Percentiles rank a stretch among this genome's conserved stretches.
These are phyloP conservation scores for Liasis olivaceus DNA, from an alignment of 2,797 vertebrate species.

Conservation along the genomic window DNA sequence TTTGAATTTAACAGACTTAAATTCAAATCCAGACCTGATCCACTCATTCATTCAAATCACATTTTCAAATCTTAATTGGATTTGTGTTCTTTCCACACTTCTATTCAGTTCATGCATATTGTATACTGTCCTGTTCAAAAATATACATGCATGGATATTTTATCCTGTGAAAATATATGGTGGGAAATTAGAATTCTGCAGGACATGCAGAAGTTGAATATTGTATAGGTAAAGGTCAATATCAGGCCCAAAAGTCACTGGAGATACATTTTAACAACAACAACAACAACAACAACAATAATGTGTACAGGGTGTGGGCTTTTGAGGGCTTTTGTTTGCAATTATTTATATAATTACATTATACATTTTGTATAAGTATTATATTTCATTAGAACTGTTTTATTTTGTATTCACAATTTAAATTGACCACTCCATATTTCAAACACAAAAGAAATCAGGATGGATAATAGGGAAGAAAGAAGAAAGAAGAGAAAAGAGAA, in stretches of 20 bases:
- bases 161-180: not conserved
- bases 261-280: conserved; percentile 28
- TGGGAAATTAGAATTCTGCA: not conserved
- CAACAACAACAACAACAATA: not conserved
- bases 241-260: conserved; percentile 35
- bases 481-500: not conserved
- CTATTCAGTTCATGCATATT: not conserved
- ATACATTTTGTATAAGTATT: no score
- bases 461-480: no score
- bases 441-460: no score
- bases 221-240: not conserved
- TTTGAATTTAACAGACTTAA: no score
- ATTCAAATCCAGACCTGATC: no score
- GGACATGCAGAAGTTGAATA: conserved; percentile 6
- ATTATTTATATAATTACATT: no score
- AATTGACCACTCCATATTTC: not conserved
- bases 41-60: no score
- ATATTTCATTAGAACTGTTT: not conserved
- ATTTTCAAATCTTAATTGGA: no score
- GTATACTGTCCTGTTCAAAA: not conserved
- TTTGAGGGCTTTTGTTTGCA: conserved; percentile 22
- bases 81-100: no score
- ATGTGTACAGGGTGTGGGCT: not conserved
- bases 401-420: conserved; percentile 40
- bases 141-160: no score